phyloP scores from a whole-genome alignment of 2,797 vertebrate genomes.

The Fistularia tabacaria region DNA sequence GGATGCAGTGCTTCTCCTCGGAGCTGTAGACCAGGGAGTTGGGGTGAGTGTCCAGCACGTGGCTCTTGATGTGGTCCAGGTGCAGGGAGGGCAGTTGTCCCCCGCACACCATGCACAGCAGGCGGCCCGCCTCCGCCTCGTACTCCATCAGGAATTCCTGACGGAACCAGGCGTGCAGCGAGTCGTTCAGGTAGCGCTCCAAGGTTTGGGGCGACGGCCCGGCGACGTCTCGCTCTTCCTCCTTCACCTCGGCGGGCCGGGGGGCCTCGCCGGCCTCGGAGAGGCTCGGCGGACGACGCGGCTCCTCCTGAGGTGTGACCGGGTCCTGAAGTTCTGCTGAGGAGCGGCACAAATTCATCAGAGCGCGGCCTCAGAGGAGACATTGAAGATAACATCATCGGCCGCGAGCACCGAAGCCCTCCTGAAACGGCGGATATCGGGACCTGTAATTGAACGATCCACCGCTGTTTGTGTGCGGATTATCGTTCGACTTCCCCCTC shows the following conservation, averaged over 20 bases:
- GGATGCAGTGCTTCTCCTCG: constrained; percentile 83
- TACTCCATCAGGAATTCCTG: constrained; percentile 94
- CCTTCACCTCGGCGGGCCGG: constrained; percentile 33
- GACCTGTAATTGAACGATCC: too few relatives aligned
- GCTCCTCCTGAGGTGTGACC: constrained; percentile 41
- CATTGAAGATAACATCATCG: too few relatives aligned
- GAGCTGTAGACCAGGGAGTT: constrained; percentile 83
- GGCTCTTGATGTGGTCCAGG: constrained; percentile 88
- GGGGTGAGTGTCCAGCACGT: constrained; percentile 85
- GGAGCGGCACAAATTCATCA: not conserved
- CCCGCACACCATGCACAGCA: constrained; percentile 89
- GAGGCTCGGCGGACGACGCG: constrained; percentile 16
- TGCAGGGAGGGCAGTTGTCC: constrained; percentile 83
- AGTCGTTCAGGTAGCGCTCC: constrained; percentile 88
- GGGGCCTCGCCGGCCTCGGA: constrained; percentile 38
- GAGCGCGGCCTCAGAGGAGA: too few relatives aligned
- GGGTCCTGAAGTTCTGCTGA: constrained; percentile 45
- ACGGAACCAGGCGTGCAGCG: constrained; percentile 88
- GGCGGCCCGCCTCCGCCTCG: constrained; percentile 80
- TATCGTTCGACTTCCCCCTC: too few relatives aligned
- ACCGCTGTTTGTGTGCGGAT: too few relatives aligned
- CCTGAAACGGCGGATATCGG: too few relatives aligned
- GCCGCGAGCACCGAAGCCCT: too few relatives aligned
- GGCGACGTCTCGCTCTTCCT: constrained; percentile 44
- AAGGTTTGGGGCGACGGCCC: constrained; percentile 68